Evolutionary conservation across 2,797 vertebrate species (phyloP), one percentile per base, ranked within the genome.

Genomic region (Notoglanidium macrostoma): DNA sequence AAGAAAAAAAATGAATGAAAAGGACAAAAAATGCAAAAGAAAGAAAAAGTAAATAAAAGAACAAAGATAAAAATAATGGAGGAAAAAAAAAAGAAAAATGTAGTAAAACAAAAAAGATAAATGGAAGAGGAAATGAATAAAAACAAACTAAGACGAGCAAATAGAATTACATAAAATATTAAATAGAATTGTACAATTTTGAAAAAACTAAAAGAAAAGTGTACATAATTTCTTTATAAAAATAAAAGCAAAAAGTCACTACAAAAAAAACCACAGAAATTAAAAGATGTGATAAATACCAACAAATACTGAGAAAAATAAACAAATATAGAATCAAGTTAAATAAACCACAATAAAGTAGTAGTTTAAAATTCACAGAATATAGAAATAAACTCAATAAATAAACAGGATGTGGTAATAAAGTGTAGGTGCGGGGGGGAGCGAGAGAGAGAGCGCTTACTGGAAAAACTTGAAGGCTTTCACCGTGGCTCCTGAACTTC

Each of bases 401-500:
- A 23, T 14, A 14, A 81, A 57, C 23, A 80, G 35, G 54, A 59
- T 2, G 17, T 29, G 29, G 61, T 10, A 77, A 26, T 26, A 5
- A 86, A 74, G 17, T 68, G 29, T 6, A 17, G 65, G 29, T 17
- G 29, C 29, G 15, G n/a, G 4, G 68, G 17, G 29, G 21, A 15
- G 59, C 1, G 59, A 32, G 32, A 4, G 19, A 15, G 8, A 84
- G 4, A 3, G 51, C 5, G 96, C 98, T 96, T 95, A 99, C 98
- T 99, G 98, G 96, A 99, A 99, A 95, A 99, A 99, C 93, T 99
- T 99, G 95, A 99, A 99, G 86, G 97, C 98, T 88, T 98, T 99
- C 86, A 99, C 98, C 49, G 97, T 95, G 35, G 96, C 96, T 77
- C 97, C 97, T 35, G 97, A 97, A 93, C 96, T 97, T 70, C 95